A percentile compares a stretch with the other conserved stretches of the same genome.
phyloP scores from a whole-genome alignment of 2,113 vertebrate genomes.

The Dicerorhinus sumatrensis region DNA sequence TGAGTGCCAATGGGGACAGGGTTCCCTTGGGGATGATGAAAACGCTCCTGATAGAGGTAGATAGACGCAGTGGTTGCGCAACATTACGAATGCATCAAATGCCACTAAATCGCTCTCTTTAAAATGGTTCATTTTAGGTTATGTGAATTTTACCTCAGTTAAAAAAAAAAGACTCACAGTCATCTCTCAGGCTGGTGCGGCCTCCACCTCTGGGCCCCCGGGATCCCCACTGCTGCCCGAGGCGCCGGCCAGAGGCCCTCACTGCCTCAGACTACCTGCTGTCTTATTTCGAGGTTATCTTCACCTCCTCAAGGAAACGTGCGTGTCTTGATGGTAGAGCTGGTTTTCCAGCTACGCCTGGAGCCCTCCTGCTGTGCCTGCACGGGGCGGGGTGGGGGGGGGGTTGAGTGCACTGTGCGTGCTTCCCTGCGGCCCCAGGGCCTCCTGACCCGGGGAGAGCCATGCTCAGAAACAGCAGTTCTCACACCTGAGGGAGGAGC shows the following conservation, averaged over 20 bases:
- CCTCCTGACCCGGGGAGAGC: accelerated
- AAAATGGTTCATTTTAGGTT: not conserved
- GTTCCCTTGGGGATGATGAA: too few relatives aligned
- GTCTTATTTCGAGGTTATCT: too few relatives aligned
- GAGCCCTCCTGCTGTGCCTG: not conserved
- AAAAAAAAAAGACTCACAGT: not conserved
- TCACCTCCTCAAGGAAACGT: not conserved
- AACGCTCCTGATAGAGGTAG: not conserved
- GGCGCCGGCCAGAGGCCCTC: not conserved
- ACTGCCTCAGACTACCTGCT: accelerated
- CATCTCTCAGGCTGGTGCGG: not conserved
- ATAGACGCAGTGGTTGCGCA: too few relatives aligned
- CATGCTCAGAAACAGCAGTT: accelerated
- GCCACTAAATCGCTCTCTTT: not conserved
- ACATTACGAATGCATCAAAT: not conserved
- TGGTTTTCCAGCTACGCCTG: too few relatives aligned
- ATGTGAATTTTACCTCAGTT: not conserved
- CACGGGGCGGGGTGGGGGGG: too few relatives aligned
- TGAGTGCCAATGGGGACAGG: not conserved
- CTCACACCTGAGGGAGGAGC: accelerated
- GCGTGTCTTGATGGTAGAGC: too few relatives aligned
- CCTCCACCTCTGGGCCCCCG: not conserved
- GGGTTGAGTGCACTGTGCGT: not conserved
- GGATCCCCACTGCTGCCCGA: accelerated
- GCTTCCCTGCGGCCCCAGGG: too few relatives aligned